phyloP scores from a whole-genome alignment of 1,140 invertebrate species.

The Chionoecetes opilio region DNA sequence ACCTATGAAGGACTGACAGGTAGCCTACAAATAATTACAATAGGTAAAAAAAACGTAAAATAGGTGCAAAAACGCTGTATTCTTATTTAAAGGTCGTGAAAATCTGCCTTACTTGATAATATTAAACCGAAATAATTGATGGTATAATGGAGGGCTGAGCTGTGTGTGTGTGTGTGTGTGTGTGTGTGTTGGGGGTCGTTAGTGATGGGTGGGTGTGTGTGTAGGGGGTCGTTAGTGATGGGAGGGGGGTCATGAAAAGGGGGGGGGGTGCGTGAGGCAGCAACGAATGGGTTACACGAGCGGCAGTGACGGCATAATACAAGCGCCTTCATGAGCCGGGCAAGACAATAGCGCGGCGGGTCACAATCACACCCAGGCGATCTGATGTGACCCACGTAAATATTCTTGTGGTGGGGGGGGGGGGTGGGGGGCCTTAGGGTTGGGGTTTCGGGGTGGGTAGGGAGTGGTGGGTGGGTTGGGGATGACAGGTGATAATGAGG shows the following conservation, averaged over 20 bases:
- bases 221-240: neutral
- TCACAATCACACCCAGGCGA: neutral
- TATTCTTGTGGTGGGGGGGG: neutral
- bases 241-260: neutral
- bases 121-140: neutral
- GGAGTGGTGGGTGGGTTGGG: neutral
- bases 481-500: constrained; percentile 15
- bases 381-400: neutral
- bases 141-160: neutral
- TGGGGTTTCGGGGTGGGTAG: too few relatives aligned
- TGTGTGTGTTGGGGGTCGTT: neutral
- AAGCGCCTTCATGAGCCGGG: neutral
- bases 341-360: neutral
- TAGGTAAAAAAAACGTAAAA: too few relatives aligned
- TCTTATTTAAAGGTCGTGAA: too few relatives aligned
- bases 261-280: too few relatives aligned
- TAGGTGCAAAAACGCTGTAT: too few relatives aligned
- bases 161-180: constrained; percentile 22
- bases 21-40: too few relatives aligned
- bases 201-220: neutral
- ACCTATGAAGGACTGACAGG: too few relatives aligned
- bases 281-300: neutral
- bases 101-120: too few relatives aligned
- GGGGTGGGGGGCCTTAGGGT: too few relatives aligned
- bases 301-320: neutral